These are phyloP conservation scores for Phocoena phocoena DNA, from an alignment of 2,113 vertebrate species.

Conservation along the genomic window DNA sequence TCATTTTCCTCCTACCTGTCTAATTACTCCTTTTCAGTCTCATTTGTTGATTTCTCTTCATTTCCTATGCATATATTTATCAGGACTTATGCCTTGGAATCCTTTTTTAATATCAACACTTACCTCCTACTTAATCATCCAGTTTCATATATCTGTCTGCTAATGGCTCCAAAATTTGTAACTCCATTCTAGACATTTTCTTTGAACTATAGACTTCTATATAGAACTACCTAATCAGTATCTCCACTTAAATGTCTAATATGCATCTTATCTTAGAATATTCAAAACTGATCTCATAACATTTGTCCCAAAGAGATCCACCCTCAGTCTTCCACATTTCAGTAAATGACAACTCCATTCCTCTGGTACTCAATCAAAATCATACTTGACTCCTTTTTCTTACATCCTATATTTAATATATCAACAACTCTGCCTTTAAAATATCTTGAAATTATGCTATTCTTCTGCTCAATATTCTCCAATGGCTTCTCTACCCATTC, in stretches of 20 bases:
- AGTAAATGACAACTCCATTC: not conserved
- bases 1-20: not conserved
- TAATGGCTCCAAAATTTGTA: not conserved
- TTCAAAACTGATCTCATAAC: not conserved
- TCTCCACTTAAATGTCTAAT: not conserved
- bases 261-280: not conserved
- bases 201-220: not conserved
- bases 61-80: not conserved
- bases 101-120: not conserved
- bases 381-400: not conserved
- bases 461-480: not conserved
- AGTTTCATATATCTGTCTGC: not conserved
- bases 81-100: not conserved
- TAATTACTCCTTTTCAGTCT: not conserved
- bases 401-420: not conserved
- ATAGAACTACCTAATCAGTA: not conserved
- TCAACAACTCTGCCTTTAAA: not conserved
- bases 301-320: not conserved
- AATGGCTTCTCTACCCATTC: not conserved
- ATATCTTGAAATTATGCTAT: not conserved
- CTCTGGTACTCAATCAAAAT: not conserved
- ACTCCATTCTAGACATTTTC: not conserved
- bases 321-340: not conserved
- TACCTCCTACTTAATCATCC: not conserved
- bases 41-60: not conserved